These are phyloP conservation scores for Gadopsis marmoratus DNA, from an alignment of 2,797 vertebrate genomes.

Conservation along the genomic window DNA sequence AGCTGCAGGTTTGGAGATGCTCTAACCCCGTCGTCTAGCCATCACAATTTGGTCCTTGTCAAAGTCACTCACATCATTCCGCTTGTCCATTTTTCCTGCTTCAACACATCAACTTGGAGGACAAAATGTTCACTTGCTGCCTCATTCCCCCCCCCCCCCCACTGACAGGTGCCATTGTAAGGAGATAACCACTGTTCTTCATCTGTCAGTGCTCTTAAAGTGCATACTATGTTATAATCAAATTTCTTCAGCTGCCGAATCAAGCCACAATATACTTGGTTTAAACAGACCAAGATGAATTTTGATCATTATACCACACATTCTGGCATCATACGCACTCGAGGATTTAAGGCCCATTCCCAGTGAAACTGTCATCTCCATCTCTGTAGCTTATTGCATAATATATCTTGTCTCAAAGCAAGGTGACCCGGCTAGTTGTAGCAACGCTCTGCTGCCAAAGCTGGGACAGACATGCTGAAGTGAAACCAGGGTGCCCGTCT, in stretches of 20 bases:
- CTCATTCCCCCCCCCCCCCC: too few species aligned
- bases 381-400: slow-evolving; percentile 15
- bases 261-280: neutral
- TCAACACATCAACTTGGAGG: too few species aligned
- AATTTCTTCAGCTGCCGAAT: neutral
- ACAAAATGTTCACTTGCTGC: too few species aligned
- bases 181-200: too few species aligned
- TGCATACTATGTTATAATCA: neutral
- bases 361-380: neutral
- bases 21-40: too few species aligned
- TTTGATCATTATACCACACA: neutral
- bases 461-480: slow-evolving; percentile 54
- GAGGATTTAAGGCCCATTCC: neutral
- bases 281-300: neutral
- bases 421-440: slow-evolving; percentile 19
- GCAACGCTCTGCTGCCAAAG: slow-evolving; percentile 42
- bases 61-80: too few species aligned
- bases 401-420: slow-evolving; percentile 23
- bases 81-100: too few species aligned
- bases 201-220: too few species aligned
- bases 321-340: neutral
- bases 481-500: slow-evolving; percentile 51
- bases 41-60: too few species aligned
- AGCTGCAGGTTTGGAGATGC: too few species aligned
- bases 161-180: too few species aligned